These are phyloP conservation scores for Limenitis camilla DNA, from an alignment of 2,888 invertebrate species.

Conservation along the genomic window DNA sequence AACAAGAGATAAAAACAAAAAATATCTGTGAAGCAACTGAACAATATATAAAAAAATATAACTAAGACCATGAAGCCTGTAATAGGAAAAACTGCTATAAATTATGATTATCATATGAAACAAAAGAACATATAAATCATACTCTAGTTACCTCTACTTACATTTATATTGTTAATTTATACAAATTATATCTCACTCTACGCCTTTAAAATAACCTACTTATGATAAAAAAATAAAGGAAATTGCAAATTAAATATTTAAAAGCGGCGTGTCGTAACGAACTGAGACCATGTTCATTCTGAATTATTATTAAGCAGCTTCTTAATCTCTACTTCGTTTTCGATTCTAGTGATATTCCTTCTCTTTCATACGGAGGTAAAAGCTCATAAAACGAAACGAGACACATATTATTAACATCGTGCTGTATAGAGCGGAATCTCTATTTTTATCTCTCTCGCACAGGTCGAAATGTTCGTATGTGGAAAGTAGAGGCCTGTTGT, in stretches of 20 bases:
- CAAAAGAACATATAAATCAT: constrained; percentile 19
- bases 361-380: constrained; percentile 41
- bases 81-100: constrained; percentile 2
- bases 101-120: constrained; percentile 6
- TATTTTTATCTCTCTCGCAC: constrained; percentile 54
- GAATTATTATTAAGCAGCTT: constrained; percentile 69
- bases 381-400: constrained; percentile 37
- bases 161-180: constrained; percentile 43
- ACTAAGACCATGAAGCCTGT: not conserved
- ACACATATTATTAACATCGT: constrained; percentile 28
- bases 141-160: constrained; percentile 31
- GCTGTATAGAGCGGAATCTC: constrained; percentile 28
- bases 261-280: constrained; percentile 59
- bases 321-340: constrained; percentile 48
- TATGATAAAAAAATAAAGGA: constrained; percentile 52
- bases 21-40: too few species aligned
- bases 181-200: constrained; percentile 46
- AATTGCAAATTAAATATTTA: constrained; percentile 72
- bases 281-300: constrained; percentile 66
- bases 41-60: not conserved
- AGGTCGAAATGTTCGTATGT: constrained; percentile 34
- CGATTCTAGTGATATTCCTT: constrained; percentile 26
- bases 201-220: constrained; percentile 17
- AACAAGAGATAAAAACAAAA: too few species aligned
- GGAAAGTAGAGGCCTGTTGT: constrained; percentile 55